Evolutionary conservation across 2,797 vertebrate species (phyloP).

Genomic region (Helarctos malayanus): DNA sequence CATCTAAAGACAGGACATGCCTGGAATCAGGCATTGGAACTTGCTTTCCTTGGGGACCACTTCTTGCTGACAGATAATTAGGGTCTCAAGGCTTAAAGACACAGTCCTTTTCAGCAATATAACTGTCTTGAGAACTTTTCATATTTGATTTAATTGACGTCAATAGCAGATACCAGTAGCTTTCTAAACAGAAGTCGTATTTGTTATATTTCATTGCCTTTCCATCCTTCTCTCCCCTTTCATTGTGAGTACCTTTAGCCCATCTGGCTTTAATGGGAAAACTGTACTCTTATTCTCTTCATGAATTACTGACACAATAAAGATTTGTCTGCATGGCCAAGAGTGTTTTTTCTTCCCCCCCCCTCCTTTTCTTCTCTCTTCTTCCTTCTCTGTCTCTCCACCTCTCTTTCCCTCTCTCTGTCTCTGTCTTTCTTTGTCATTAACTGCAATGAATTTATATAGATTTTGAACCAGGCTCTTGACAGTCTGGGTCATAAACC

Average conservation of each 20-base stretch:
- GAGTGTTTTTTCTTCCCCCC: too few species aligned
- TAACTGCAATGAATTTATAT: not conserved
- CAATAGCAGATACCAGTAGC: not conserved
- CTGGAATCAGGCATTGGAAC: not conserved
- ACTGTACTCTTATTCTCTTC: not conserved
- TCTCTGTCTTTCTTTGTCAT: not conserved
- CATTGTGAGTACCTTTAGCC: not conserved
- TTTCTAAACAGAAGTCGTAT: not conserved
- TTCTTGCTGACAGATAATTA: not conserved
- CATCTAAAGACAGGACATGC: not conserved
- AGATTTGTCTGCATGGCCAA: not conserved
- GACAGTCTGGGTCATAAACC: not conserved
- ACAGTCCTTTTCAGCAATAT: not conserved
- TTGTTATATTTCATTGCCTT: not conserved
- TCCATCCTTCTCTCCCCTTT: not conserved
- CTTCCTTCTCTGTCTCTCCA: rapidly evolving
- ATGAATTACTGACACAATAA: not conserved
- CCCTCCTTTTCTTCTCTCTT: rapidly evolving
- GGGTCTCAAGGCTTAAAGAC: not conserved
- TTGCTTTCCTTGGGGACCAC: not conserved
- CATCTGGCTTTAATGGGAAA: not conserved
- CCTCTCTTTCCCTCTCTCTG: rapidly evolving
- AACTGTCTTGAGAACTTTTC: not conserved
- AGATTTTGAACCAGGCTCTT: not conserved
- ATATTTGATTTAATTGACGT: not conserved